These are phyloP conservation scores for Pangasianodon hypophthalmus DNA, from an alignment of 2,113 vertebrate genomes.

Conservation along the genomic window DNA sequence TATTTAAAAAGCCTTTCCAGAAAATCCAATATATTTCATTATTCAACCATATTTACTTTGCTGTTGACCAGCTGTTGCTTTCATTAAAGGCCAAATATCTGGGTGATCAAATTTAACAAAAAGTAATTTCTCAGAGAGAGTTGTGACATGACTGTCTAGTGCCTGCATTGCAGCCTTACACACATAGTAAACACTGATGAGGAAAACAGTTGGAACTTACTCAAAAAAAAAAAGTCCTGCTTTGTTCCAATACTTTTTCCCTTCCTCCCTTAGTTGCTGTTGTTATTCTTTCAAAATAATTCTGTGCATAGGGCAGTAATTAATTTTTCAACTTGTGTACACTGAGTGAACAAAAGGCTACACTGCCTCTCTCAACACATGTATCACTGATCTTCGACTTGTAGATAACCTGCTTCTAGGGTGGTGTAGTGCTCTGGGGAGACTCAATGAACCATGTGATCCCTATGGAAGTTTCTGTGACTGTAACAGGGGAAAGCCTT, in stretches of 20 bases:
- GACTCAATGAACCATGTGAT: not conserved
- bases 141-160: not conserved
- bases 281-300: not conserved
- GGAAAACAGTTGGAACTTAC: not conserved
- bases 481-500: not conserved
- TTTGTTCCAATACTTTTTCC: no score
- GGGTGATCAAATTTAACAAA: not conserved
- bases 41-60: not conserved
- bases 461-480: not conserved
- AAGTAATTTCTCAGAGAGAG: not conserved
- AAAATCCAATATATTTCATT: not conserved
- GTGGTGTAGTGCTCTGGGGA: not conserved
- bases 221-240: not conserved
- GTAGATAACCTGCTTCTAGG: not conserved
- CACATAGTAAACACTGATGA: not conserved
- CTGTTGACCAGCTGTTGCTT: no score
- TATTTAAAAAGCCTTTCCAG: not conserved
- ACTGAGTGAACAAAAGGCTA: not conserved
- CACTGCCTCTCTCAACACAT: not conserved
- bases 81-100: not conserved
- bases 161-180: not conserved
- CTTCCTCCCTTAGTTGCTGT: not conserved
- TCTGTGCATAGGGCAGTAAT: not conserved
- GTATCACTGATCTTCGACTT: not conserved
- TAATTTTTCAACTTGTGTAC: not conserved